These are phyloP conservation scores for Sinella curviseta DNA, from an alignment of 1,140 invertebrate species.

Conservation along the genomic window DNA sequence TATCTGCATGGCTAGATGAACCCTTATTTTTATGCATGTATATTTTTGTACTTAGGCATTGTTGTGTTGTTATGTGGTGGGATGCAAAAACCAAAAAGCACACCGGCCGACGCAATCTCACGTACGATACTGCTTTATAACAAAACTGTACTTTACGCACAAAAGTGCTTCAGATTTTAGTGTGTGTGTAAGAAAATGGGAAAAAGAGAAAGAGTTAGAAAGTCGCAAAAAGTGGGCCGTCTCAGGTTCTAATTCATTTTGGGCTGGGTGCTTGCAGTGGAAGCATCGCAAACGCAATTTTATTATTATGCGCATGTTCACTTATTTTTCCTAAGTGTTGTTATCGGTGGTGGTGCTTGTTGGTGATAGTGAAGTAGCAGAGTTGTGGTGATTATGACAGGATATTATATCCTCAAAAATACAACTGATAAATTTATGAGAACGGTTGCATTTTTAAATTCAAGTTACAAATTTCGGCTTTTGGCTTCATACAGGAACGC, in stretches of 20 bases:
- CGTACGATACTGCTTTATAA: background rate
- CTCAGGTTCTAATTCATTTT: conserved; percentile 42
- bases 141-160: background rate
- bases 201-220: conserved; percentile 39
- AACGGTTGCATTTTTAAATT: background rate
- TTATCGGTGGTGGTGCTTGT: background rate
- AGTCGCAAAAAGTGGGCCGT: conserved; percentile 43
- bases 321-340: background rate
- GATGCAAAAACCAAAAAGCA: background rate
- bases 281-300: background rate
- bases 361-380: background rate
- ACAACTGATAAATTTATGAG: too few relatives aligned
- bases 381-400: too few relatives aligned
- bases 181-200: background rate
- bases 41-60: background rate
- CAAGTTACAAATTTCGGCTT: background rate
- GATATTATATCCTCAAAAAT: too few relatives aligned
- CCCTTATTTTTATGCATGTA: background rate
- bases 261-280: conserved; percentile 39
- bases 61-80: background rate
- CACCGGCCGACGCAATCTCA: background rate
- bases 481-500: background rate
- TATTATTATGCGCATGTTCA: background rate
- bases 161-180: background rate
- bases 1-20: background rate